Evolutionary conservation across 2,113 vertebrate genomes (phyloP).

Genomic region (Bettongia penicillata): DNA sequence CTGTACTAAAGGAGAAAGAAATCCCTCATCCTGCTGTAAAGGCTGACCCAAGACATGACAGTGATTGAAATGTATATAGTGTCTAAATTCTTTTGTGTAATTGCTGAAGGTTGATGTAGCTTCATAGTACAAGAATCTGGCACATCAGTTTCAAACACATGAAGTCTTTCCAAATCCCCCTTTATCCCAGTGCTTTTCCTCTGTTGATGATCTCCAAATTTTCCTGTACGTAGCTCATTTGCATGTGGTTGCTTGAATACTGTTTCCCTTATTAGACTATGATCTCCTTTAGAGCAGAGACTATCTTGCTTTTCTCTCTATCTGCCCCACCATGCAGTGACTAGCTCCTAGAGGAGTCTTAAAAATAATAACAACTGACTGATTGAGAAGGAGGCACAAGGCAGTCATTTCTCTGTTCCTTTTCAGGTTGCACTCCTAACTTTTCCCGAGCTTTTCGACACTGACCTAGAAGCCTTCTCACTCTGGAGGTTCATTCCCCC

Average conservation of each 20-base stretch:
- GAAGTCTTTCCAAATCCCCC: not conserved
- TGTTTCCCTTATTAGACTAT: not conserved
- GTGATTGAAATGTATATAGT: constrained; percentile 37
- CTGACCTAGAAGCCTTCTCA: not conserved
- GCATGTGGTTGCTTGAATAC: not conserved
- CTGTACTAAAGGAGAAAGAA: constrained; percentile 48
- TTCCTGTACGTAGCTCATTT: not conserved
- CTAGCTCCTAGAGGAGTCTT: not conserved
- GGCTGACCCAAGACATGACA: constrained; percentile 56
- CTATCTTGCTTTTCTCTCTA: not conserved
- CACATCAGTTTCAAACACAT: constrained; percentile 45
- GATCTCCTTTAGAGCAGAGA: not conserved
- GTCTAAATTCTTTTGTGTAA: constrained; percentile 56
- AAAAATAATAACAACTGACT: not conserved
- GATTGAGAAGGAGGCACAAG: not conserved
- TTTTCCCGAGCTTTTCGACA: not conserved
- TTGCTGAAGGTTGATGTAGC: constrained; percentile 34
- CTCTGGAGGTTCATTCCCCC: not conserved
- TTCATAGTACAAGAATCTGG: constrained; percentile 54
- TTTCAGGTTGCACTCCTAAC: not conserved
- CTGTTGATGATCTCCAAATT: not conserved
- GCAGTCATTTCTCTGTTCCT: not conserved
- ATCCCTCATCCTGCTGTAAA: constrained; percentile 31
- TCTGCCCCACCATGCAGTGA: not conserved
- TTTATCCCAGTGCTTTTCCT: not conserved